Conservation (phyloP, 2,888 invertebrate genomes). For the Zhengitettix transpicula region DNA sequence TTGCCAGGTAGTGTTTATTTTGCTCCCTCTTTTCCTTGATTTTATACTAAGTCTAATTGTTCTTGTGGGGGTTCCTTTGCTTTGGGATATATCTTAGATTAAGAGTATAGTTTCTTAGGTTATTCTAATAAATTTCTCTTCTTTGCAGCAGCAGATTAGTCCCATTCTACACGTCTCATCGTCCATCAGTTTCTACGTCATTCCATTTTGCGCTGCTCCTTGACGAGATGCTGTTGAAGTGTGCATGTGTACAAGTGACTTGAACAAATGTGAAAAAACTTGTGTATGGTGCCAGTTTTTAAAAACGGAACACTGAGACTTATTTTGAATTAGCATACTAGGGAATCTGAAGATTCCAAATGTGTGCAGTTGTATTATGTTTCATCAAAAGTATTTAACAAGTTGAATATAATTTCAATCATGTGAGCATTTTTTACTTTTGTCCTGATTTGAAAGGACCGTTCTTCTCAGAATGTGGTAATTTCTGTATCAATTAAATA, state of each 20-base stretch:
- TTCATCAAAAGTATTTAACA: too few relatives aligned
- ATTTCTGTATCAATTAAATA: too few relatives aligned
- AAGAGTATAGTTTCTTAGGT: background rate
- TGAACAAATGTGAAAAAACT: background rate
- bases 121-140: background rate
- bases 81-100: constrained; percentile 1
- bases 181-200: constrained; percentile 6
- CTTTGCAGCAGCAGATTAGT: constrained; percentile 13
- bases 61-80: background rate
- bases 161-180: constrained; percentile 6
- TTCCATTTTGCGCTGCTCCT: constrained; percentile 5
- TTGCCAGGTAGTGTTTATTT: background rate
- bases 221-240: background rate
- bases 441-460: too few relatives aligned
- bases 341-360: too few relatives aligned
- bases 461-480: too few relatives aligned
- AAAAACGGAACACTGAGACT: too few relatives aligned
- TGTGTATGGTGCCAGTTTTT: too few relatives aligned
- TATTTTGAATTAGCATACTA: too few relatives aligned
- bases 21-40: constrained; percentile 1
- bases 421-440: too few relatives aligned
- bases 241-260: background rate
- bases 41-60: constrained; percentile 8
- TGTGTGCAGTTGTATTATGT: too few relatives aligned
- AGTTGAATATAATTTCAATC: too few relatives aligned